Percentiles rank a stretch among this genome's conserved stretches.
Conservation (phyloP, 1,140 invertebrate species). For the Drosophila nigromelanica region DNA sequence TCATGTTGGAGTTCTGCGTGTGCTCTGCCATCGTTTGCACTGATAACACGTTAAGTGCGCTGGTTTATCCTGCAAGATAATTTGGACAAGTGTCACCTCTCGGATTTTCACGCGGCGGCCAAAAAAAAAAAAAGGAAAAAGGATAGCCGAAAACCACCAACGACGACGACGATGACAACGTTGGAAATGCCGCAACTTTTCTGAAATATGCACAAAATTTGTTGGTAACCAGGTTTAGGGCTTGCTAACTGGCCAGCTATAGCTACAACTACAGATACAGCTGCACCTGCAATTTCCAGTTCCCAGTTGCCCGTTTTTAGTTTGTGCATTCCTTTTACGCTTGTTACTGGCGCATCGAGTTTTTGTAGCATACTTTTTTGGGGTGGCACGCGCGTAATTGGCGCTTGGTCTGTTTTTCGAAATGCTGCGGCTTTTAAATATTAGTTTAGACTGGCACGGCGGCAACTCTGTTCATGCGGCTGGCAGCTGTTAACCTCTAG, state of each 20-base stretch:
- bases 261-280: slow-evolving; percentile 8
- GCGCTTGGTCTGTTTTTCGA: slow-evolving; percentile 57
- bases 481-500: slow-evolving; percentile 39
- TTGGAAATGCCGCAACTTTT: slow-evolving; percentile 45
- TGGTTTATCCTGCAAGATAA: slow-evolving; percentile 80
- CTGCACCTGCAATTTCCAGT: slow-evolving; percentile 9
- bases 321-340: slow-evolving; percentile 39
- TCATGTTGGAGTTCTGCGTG: slow-evolving; percentile 47
- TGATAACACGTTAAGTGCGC: slow-evolving; percentile 82
- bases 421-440: slow-evolving; percentile 62
- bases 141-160: slow-evolving; percentile 7
- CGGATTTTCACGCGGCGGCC: slow-evolving; percentile 74
- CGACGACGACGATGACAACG: slow-evolving; percentile 30
- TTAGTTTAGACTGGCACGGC: slow-evolving; percentile 35
- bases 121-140: slow-evolving; percentile 47
- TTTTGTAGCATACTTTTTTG: slow-evolving; percentile 44
- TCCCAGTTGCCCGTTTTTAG: slow-evolving; percentile 3
- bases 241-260: slow-evolving; percentile 44
- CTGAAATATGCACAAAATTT: slow-evolving; percentile 52
- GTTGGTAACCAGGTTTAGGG: slow-evolving; percentile 28
- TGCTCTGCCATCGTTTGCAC: slow-evolving; percentile 64
- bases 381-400: slow-evolving; percentile 59
- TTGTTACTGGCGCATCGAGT: slow-evolving; percentile 31
- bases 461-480: slow-evolving; percentile 26
- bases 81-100: slow-evolving; percentile 81